Percentiles rank a stretch among this genome's conserved stretches.
Evolutionary conservation across 2,888 invertebrate genomes (phyloP).

Genomic region (Latheticus oryzae): DNA sequence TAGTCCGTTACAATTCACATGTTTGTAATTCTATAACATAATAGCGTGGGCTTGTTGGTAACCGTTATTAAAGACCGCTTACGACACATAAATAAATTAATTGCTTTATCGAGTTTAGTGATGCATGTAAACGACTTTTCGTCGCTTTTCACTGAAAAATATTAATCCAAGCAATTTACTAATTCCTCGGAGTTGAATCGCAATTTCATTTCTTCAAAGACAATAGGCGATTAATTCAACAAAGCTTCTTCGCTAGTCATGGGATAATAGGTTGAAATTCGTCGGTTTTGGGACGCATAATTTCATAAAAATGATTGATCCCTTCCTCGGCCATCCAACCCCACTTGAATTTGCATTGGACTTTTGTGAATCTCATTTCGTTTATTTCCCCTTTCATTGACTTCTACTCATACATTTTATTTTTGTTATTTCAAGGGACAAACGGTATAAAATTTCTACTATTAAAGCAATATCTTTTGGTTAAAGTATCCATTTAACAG

Average conservation of each 20-base stretch:
- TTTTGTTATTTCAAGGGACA: conserved; percentile 2
- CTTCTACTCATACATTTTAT: conserved; percentile 4
- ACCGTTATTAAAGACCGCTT: conserved; percentile 36
- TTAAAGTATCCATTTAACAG: conserved; percentile 19
- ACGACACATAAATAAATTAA: conserved; percentile 38
- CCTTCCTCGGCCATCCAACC: conserved; percentile 20
- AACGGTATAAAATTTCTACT: conserved; percentile 11
- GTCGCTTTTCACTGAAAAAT: conserved; percentile 20
- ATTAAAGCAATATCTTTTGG: conserved; percentile 10
- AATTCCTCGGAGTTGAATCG: conserved; percentile 34
- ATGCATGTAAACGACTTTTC: conserved; percentile 12
- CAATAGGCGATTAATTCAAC: conserved; percentile 40
- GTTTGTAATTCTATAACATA: conserved; percentile 28
- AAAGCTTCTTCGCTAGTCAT: conserved; percentile 35
- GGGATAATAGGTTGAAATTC: conserved; percentile 38
- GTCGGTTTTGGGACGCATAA: conserved; percentile 35
- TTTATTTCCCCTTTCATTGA: conserved; percentile 11
- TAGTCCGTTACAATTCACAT: conserved; percentile 32
- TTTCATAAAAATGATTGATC: conserved; percentile 36
- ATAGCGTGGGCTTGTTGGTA: conserved; percentile 30
- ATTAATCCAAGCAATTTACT: conserved; percentile 29
- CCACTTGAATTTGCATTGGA: conserved; percentile 25
- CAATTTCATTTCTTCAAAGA: conserved; percentile 32
- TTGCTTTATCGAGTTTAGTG: conserved; percentile 32
- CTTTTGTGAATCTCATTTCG: conserved; percentile 27